Conservation (phyloP, 2,113 vertebrate species). For the Vombatus ursinus region DNA sequence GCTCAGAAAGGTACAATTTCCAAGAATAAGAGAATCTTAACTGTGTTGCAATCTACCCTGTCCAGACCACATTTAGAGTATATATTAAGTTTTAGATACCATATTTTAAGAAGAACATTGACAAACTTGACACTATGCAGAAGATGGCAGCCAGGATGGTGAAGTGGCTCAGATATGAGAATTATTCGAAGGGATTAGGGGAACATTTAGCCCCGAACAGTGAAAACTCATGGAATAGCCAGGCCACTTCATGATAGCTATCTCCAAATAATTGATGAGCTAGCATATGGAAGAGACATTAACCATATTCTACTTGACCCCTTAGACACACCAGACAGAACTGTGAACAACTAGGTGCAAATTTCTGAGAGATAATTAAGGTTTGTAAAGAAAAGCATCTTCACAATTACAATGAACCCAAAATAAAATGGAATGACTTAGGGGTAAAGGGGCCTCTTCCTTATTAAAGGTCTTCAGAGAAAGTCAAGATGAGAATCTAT, state of each 20-base stretch:
- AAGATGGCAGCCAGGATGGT: background rate
- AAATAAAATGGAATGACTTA: background rate
- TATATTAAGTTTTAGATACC: background rate
- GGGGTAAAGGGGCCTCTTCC: background rate
- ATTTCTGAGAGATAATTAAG: background rate
- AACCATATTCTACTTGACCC: background rate
- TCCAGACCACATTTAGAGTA: background rate
- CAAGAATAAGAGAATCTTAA: background rate
- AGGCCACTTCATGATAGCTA: background rate
- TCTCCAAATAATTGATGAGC: background rate
- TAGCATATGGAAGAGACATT: background rate
- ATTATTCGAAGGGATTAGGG: background rate
- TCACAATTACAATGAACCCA: background rate
- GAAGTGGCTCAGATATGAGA: background rate
- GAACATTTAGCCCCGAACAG: background rate
- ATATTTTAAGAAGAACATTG: background rate
- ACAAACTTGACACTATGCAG: background rate
- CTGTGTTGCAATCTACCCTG: background rate
- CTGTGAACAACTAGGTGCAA: background rate
- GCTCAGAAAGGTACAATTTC: background rate
- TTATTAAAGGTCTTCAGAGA: background rate
- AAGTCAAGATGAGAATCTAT: background rate
- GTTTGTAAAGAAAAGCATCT: background rate
- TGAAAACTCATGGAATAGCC: background rate
- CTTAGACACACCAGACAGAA: background rate